A percentile compares a stretch with the other conserved stretches of the same genome.
These are phyloP conservation scores for Paedocypris micromegethes DNA, from an alignment of 2,797 vertebrate genomes.

Conservation along the genomic window DNA sequence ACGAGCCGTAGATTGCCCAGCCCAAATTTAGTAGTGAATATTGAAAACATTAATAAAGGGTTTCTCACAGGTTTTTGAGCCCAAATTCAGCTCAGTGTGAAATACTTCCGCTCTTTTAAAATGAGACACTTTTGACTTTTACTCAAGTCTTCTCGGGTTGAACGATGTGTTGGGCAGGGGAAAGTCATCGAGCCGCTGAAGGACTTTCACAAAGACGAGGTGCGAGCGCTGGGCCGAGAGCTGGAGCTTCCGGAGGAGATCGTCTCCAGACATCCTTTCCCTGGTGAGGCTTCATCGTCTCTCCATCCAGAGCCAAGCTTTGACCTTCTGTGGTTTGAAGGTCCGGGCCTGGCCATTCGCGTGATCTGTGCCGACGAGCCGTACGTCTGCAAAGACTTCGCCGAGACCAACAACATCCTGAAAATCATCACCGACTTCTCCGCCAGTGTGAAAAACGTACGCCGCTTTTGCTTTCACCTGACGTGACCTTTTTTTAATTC, in stretches of 20 bases:
- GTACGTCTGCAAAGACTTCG: slow-evolving; percentile 95
- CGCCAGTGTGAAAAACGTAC: slow-evolving; percentile 96
- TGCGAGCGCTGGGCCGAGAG: slow-evolving; percentile 88
- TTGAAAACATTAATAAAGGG: too few relatives aligned
- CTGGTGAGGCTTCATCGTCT: slow-evolving; percentile 66
- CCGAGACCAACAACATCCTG: slow-evolving; percentile 97
- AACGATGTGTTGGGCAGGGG: slow-evolving; percentile 66
- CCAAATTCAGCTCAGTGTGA: too few relatives aligned
- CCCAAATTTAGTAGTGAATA: too few relatives aligned
- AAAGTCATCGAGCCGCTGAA: slow-evolving; percentile 98
- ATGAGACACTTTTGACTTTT: not conserved
- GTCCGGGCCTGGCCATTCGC: slow-evolving; percentile 93
- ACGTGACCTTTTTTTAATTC: too few relatives aligned
- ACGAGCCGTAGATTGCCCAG: too few relatives aligned
- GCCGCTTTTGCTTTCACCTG: not conserved
- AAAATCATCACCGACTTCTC: slow-evolving; percentile 98
- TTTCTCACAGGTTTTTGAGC: too few relatives aligned
- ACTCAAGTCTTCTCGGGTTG: too few relatives aligned
- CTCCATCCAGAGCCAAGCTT: not conserved
- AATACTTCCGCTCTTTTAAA: too few relatives aligned
- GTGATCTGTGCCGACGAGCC: slow-evolving; percentile 98
- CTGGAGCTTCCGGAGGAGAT: slow-evolving; percentile 94
- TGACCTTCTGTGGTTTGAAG: slow-evolving; percentile 58
- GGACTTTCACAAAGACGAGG: slow-evolving; percentile 99
- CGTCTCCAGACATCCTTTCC: slow-evolving; percentile 92